Percentiles rank a stretch among this genome's conserved stretches.
These are phyloP conservation scores for Epicampocera succincta DNA, from an alignment of 2,888 invertebrate genomes.

Conservation along the genomic window DNA sequence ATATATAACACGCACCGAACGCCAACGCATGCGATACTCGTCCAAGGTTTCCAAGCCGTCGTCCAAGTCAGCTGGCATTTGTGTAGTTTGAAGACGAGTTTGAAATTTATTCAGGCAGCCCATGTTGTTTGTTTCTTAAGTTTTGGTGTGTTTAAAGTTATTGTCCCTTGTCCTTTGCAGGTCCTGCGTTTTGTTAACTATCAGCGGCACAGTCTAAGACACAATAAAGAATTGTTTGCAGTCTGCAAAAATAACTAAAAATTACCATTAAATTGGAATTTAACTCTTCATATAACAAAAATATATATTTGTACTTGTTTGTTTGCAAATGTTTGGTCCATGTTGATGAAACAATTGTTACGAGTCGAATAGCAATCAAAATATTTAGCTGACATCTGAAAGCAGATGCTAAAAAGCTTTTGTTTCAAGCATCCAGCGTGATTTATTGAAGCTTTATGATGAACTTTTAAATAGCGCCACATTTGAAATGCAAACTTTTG, in stretches of 20 bases:
- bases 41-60: conserved; percentile 86
- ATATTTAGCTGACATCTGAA: no score
- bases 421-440: no score
- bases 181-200: conserved; percentile 13
- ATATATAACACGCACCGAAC: conserved; percentile 90
- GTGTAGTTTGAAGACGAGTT: conserved; percentile 71
- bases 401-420: no score
- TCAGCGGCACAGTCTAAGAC: conserved; percentile 2
- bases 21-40: conserved; percentile 88
- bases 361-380: no score
- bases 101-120: conserved; percentile 71
- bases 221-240: background rate
- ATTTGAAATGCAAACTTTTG: no score
- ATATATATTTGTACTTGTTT: background rate
- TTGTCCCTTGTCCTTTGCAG: conserved; percentile 20
- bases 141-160: background rate
- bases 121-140: conserved; percentile 73
- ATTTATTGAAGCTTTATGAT: no score
- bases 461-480: no score
- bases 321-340: background rate
- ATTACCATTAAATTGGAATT: no score
- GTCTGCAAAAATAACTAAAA: background rate
- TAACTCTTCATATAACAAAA: background rate
- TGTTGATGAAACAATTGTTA: background rate
- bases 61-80: conserved; percentile 77